Evolutionary conservation across 2,797 vertebrate species (phyloP).

Genomic region (Sarcoramphus papa): DNA sequence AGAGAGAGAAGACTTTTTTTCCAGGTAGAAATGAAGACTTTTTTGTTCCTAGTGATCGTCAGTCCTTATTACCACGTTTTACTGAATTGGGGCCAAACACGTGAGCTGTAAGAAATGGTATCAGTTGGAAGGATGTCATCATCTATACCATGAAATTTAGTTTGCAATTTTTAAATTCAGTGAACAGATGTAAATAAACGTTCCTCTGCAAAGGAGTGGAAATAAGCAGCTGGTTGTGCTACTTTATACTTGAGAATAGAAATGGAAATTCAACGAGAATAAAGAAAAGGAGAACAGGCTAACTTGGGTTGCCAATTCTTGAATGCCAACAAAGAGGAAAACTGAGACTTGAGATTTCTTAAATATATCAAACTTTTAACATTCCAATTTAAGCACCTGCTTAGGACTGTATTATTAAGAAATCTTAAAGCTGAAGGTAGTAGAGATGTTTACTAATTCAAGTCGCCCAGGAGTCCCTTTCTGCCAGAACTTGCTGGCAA

Average conservation of each 20-base stretch:
- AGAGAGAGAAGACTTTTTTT: not conserved
- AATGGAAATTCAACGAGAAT: not conserved
- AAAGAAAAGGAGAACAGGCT: not conserved
- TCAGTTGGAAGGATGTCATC: not conserved
- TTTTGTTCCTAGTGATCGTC: not conserved
- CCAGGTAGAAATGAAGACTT: not conserved
- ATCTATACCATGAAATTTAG: not conserved
- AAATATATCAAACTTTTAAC: not conserved
- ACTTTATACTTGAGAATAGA: not conserved
- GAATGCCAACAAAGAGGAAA: not conserved
- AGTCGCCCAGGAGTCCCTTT: not conserved
- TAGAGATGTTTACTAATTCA: not conserved
- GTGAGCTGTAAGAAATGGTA: not conserved
- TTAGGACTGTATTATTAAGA: not conserved
- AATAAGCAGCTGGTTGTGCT: not conserved
- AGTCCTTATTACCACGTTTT: not conserved
- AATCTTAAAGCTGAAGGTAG: not conserved
- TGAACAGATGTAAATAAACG: not conserved
- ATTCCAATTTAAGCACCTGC: not conserved
- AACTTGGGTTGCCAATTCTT: not conserved
- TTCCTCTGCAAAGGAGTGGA: not conserved
- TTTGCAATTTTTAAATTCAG: not conserved
- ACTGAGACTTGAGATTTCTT: not conserved
- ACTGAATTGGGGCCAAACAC: not conserved
- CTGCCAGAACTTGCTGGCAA: not conserved